Conservation (phyloP, 2,888 invertebrate species). For the Drosophila ustulata region DNA sequence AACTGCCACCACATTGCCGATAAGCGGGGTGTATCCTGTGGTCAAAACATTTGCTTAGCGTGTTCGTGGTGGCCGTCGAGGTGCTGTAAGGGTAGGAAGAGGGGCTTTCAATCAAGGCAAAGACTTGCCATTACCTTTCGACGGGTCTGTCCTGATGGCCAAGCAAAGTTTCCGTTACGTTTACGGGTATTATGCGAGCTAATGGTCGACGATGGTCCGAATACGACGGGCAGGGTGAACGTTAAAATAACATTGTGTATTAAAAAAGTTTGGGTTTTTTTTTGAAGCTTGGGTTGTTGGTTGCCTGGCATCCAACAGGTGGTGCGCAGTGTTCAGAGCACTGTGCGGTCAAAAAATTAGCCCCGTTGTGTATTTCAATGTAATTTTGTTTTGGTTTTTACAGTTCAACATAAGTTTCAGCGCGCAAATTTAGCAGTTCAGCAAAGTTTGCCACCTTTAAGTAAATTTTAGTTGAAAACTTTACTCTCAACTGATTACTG, state of each 20-base stretch:
- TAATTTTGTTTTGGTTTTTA: slow-evolving; percentile 34
- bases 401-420: slow-evolving; percentile 7
- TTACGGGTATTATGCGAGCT: slow-evolving; percentile 57
- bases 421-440: slow-evolving; percentile 33
- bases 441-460: slow-evolving; percentile 31
- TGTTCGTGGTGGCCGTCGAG: neutral
- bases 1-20: slow-evolving; percentile 30
- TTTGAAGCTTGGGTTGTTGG: neutral
- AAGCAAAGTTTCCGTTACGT: slow-evolving; percentile 52
- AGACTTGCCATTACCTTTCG: slow-evolving; percentile 1
- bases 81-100: neutral
- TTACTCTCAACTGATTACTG: slow-evolving; percentile 39
- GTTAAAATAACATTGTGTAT: slow-evolving; percentile 43
- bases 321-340: slow-evolving; percentile 33
- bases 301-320: neutral
- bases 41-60: slow-evolving; percentile 55
- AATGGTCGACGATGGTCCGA: slow-evolving; percentile 18
- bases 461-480: slow-evolving; percentile 58
- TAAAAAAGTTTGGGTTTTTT: slow-evolving; percentile 60
- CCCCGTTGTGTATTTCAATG: slow-evolving; percentile 10
- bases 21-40: slow-evolving; percentile 40
- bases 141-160: slow-evolving; percentile 13
- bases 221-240: slow-evolving; percentile 18
- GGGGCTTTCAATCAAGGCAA: slow-evolving; percentile 1
- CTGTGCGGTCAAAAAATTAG: slow-evolving; percentile 18